Evolutionary conservation across 2,888 invertebrate genomes (phyloP), one percentile per base, ranked within the genome.

Genomic region (Panopea generosa): DNA sequence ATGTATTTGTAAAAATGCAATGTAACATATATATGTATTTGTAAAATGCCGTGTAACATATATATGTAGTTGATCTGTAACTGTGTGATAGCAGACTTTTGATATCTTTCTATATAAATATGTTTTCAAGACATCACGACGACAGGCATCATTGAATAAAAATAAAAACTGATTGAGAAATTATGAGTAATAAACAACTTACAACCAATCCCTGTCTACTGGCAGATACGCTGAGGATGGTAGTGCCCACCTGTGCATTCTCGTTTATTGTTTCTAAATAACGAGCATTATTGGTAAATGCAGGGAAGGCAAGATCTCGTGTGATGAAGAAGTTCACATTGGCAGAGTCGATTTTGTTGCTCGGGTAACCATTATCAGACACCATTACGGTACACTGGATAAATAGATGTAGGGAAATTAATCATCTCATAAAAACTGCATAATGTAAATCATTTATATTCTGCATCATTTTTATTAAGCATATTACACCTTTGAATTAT

Each of bases 191-290:
- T n/a, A n/a, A n/a, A n/a, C n/a, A n/a, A 79, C 77, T 75, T 69
- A 83, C 83, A 61, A 81, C 52, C 14, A 84, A 50, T 38, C 79
- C 83, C 38, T 68, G 57, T 74, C 86, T 72, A 26, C 70, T 69
- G 9, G 89, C 89, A 9, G 65, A 26, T 7, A 87, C 86, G n/a
- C 45, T 68, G 38, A 81, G 59, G 38, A 89, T 78, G 26, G 66
- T 73, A n/a, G 56, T 77, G 9, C 62, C 71, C 14, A 90, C 72
- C 2, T 80, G 77, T 49, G 77, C 77, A 45, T 77, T 53, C 70
- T 91, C 91, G 55, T 84, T 82, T 43, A 90, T 87, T 2, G 81
- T 86, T n/a, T 78, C 80, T 11, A 53, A 27, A 74, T 90, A 90
- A 26, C 73, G 55, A 16, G 81, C 83, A 68, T 79, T 81, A 50